phyloP scores from a whole-genome alignment of 2,797 vertebrate genomes.

The Diplodus sargus region DNA sequence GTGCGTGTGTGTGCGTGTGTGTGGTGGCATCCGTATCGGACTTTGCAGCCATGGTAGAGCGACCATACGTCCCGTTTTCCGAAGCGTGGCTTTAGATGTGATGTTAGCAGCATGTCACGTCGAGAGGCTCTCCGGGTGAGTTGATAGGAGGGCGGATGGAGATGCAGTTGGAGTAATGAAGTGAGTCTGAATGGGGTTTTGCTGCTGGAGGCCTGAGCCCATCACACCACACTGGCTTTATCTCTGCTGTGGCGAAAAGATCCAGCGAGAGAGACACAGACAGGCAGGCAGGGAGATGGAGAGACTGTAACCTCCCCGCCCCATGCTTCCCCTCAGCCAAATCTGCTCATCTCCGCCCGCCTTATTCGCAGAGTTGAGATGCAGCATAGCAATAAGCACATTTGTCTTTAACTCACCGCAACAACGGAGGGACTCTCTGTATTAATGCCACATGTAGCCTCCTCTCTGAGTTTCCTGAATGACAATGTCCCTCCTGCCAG shows the following conservation, averaged over 20 bases:
- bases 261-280: slow-evolving; percentile 5
- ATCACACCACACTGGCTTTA: slow-evolving; percentile 65
- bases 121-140: slow-evolving; percentile 64
- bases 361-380: slow-evolving; percentile 37
- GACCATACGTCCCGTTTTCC: slow-evolving; percentile 49
- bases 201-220: slow-evolving; percentile 66
- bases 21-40: slow-evolving; percentile 20
- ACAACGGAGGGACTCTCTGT: slow-evolving; percentile 16
- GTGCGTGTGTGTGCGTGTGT: slow-evolving; percentile 4
- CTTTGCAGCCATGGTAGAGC: slow-evolving; percentile 29
- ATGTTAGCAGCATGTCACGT: slow-evolving; percentile 64
- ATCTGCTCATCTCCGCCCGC: slow-evolving; percentile 37
- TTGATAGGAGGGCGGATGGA: slow-evolving; percentile 67
- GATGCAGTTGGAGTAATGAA: slow-evolving; percentile 76
- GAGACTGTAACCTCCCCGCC: slow-evolving; percentile 55
- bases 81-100: slow-evolving; percentile 49
- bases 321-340: slow-evolving; percentile 38
- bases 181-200: slow-evolving; percentile 72
- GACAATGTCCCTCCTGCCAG: slow-evolving; percentile 19
- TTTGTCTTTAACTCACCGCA: slow-evolving; percentile 22
- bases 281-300: slow-evolving; percentile 20
- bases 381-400: slow-evolving; percentile 33
- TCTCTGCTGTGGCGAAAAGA: slow-evolving; percentile 45
- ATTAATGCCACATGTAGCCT: neutral
- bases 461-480: slow-evolving; percentile 40